Evolutionary conservation across 1,140 invertebrate species (phyloP).

Genomic region (Theocolax elegans): DNA sequence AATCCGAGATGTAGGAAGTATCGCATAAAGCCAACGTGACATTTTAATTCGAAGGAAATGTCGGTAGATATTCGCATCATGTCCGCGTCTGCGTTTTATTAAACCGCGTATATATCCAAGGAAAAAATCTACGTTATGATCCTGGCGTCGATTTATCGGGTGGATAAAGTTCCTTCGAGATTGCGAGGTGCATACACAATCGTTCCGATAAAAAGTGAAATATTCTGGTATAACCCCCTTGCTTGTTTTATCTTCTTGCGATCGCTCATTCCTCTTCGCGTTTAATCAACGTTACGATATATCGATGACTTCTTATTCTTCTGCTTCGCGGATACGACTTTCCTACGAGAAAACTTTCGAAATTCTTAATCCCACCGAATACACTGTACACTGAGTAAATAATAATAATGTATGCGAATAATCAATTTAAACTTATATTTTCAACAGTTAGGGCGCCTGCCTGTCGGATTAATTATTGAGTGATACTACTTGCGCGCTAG

Average conservation of each 20-base stretch:
- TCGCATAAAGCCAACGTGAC: constrained; percentile 21
- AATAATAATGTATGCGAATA: too few relatives aligned
- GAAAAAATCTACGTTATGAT: constrained; percentile 38
- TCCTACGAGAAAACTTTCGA: too few relatives aligned
- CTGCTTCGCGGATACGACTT: too few relatives aligned
- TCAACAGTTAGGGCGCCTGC: too few relatives aligned
- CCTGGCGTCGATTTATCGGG: constrained; percentile 35
- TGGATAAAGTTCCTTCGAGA: constrained; percentile 32
- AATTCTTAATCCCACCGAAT: too few relatives aligned
- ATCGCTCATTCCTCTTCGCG: neutral
- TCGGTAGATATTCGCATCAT: constrained; percentile 24
- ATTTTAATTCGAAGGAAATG: constrained; percentile 27
- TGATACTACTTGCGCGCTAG: too few relatives aligned
- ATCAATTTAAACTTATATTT: too few relatives aligned
- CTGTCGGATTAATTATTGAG: too few relatives aligned
- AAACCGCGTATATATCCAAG: constrained; percentile 18
- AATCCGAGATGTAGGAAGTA: too few relatives aligned
- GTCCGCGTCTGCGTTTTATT: constrained; percentile 39
- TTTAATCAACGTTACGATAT: too few relatives aligned
- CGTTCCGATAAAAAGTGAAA: constrained; percentile 29
- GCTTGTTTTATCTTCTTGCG: neutral
- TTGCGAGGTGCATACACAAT: constrained; percentile 36
- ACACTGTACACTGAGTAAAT: too few relatives aligned
- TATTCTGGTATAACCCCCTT: constrained; percentile 11
- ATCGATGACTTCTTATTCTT: too few relatives aligned